Evolutionary conservation across 2,113 vertebrate species (phyloP), one percentile per base, ranked within the genome.

Genomic region (Ciconia stormi): DNA sequence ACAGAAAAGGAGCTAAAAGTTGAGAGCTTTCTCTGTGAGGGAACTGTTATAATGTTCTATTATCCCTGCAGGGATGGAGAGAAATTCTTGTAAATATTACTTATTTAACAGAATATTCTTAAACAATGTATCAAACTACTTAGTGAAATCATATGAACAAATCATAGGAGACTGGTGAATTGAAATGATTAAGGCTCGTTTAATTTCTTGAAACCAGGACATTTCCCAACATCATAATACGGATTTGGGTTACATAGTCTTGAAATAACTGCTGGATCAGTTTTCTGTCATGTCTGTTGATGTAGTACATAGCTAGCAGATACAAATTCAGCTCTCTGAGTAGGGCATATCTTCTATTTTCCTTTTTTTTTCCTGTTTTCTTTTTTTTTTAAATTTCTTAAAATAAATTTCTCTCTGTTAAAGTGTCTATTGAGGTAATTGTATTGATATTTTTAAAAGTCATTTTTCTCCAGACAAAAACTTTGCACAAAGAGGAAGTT

Each of bases 91-190:
- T 96, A 97, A 97, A 96, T 94, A 93, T 94, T 97, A 96, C 74
- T 91, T 94, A 95, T 96, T 97, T 97, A 98, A 97, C 70, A 93
- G 95, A 96, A 93, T 94, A 93, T 94, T 97, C 91, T 96, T 96
- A 97, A 97, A 84, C 80, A 96, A 94, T 2, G 1, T 95, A 95
- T 92, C 85, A 94, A 94, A 89, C 76, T 96, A 89, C 81, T 94
- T 91, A 95, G 87, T 94, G 89, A 94, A 94, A 95, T 89, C 85
- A 86, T 82, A 93, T 25, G 73, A 94, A 95, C 56, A 95, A 91
- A 96, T 95, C 82, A 82, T 90, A 71, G 81, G 85, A 94, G 80
- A 92, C 62, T 93, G 42, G 59, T 91, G 71, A 95, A 88, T 76
- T 93, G 90, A 95, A 96, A 96, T 83, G 13, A 94, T 97, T 95